A percentile compares a stretch with the other conserved stretches of the same genome.
These are phyloP conservation scores for Hipparchia semele DNA, from an alignment of 2,888 invertebrate species.

Conservation along the genomic window DNA sequence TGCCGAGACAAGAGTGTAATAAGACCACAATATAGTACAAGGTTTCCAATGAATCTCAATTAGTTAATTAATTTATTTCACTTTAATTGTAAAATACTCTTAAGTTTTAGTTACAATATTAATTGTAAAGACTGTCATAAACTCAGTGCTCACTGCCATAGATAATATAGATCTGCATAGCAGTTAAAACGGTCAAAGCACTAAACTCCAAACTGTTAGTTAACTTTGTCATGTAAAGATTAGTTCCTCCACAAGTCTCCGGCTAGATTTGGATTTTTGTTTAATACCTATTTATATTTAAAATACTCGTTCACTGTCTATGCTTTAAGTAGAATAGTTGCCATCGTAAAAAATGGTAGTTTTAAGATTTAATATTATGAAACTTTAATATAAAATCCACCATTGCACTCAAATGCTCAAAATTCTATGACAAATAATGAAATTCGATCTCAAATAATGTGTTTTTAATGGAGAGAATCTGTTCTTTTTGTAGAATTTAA, in stretches of 20 bases:
- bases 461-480: not conserved
- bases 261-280: not conserved
- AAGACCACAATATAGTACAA: slow-evolving; percentile 63
- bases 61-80: slow-evolving; percentile 64
- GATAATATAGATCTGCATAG: slow-evolving; percentile 50
- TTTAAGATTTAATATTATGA: slow-evolving; percentile 24
- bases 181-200: not conserved
- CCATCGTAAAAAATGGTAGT: slow-evolving; percentile 26
- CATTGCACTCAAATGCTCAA: slow-evolving; percentile 24
- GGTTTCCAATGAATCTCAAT: slow-evolving; percentile 82
- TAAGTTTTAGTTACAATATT: slow-evolving; percentile 29
- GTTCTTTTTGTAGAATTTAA: slow-evolving; percentile 15
- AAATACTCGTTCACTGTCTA: slow-evolving; percentile 48
- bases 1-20: slow-evolving; percentile 76
- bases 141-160: slow-evolving; percentile 78
- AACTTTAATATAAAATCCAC: slow-evolving; percentile 21
- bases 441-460: slow-evolving; percentile 29
- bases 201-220: not conserved
- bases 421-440: slow-evolving; percentile 14
- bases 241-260: not conserved
- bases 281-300: slow-evolving; percentile 42
- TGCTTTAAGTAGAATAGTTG: slow-evolving; percentile 58
- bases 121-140: slow-evolving; percentile 69
- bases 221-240: too few relatives aligned
- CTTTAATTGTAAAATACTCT: slow-evolving; percentile 46